These are phyloP conservation scores for Paguma larvata DNA, from an alignment of 2,797 vertebrate species.

Conservation along the genomic window DNA sequence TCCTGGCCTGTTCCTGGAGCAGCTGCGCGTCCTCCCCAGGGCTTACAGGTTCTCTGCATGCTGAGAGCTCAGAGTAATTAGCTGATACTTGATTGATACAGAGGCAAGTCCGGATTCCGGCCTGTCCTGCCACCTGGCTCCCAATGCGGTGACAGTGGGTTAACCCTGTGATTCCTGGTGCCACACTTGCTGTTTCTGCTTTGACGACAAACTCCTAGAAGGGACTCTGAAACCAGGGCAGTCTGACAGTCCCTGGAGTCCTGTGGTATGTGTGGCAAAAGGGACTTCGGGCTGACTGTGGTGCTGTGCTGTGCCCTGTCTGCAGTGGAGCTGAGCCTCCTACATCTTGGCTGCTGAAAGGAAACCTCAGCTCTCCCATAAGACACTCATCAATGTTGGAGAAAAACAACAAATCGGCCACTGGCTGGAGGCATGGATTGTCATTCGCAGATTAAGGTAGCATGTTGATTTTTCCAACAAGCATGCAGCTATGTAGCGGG, in stretches of 20 bases:
- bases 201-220: background rate
- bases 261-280: background rate
- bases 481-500: too few relatives aligned
- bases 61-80: background rate
- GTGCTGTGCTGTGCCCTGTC: background rate
- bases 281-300: background rate
- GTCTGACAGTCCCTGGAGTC: background rate
- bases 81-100: conserved; percentile 26
- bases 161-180: background rate
- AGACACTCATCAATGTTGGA: background rate
- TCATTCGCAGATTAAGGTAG: background rate
- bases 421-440: background rate
- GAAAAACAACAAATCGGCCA: background rate
- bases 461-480: background rate
- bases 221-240: background rate
- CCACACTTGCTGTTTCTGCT: background rate
- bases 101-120: background rate
- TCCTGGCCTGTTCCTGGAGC: background rate
- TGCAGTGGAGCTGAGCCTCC: background rate
- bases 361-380: background rate
- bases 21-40: background rate
- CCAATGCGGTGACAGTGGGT: background rate
- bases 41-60: background rate
- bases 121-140: background rate
- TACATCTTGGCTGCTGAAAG: background rate